Evolutionary conservation across 2,113 vertebrate genomes (phyloP).

Genomic region (Triplophysa dalaica): DNA sequence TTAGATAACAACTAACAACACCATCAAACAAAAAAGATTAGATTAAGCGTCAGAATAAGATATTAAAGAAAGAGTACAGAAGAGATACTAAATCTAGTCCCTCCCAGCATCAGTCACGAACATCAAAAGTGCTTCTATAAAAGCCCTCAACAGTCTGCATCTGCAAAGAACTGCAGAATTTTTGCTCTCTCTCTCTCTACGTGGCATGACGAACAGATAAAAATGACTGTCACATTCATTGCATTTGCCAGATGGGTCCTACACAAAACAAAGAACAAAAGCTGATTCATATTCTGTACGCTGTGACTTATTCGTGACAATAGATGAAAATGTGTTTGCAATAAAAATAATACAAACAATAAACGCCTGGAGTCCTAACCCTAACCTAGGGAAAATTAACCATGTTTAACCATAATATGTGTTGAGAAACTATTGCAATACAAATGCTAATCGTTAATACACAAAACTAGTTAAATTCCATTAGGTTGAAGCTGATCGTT

Average conservation of each 20-base stretch:
- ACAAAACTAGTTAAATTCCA: too few species aligned
- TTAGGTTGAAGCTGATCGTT: too few species aligned
- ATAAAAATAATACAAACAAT: background rate
- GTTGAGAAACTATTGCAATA: too few species aligned
- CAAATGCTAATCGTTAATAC: too few species aligned
- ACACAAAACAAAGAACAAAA: background rate
- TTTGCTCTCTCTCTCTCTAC: background rate
- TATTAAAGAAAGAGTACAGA: background rate
- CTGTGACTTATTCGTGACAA: background rate
- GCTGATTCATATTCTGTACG: background rate
- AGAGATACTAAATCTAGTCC: too few species aligned
- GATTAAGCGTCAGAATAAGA: too few species aligned
- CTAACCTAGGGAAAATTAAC: too few species aligned
- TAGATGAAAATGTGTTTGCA: background rate
- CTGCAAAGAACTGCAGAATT: background rate
- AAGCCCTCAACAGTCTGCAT: background rate
- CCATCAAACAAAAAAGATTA: too few species aligned
- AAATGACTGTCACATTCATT: conserved; percentile 26
- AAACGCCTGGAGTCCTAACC: too few species aligned
- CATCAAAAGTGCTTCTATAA: background rate
- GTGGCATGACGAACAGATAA: conserved; percentile 22
- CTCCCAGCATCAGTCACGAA: background rate
- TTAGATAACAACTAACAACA: too few species aligned
- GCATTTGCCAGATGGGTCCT: conserved; percentile 13
- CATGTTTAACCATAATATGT: too few species aligned